Evolutionary conservation across 1,140 invertebrate species (phyloP), one percentile per base, ranked within the genome.

Genomic region (Pseudomyrmex dendroicus): DNA sequence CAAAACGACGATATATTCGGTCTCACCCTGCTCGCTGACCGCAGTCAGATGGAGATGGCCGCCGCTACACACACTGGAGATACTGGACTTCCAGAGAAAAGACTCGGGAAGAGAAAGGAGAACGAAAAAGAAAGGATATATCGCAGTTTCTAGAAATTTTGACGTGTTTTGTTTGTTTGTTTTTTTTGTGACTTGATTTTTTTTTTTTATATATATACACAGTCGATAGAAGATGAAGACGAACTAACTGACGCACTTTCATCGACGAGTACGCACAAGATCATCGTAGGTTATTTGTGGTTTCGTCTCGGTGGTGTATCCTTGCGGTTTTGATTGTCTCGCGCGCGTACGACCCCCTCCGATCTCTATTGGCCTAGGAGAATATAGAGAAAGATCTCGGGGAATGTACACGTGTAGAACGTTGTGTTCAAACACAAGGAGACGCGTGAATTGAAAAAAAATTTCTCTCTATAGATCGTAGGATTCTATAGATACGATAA

Each of bases 1-100:
- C 91, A 92, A 92, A 92, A 92, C 91, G 86, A 92, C 89, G 89
- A 91, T 89, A 86, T 85, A 86, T 89, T 72, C 68, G 63, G 66
- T 68, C 61, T 67, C 77, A 68, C 56, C 74, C 63, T 77, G 66
- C 62, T 73, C 54, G 22, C 61, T 73, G 70, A 87, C 89, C 66
- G 73, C 82, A 85, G 77, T 84, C 80, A 63, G 59, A 35, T 57
- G 72, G 20, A 59, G 74, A 86, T 89, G 86, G 85, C 67, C 84
- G 56, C 72, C 70, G 35, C 76, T 83, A 12, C 82, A 62, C 72
- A 86, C 86, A 83, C 83, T 80, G 84, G 78, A 66, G 78, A 66
- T 73, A 67, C 73, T 87, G 35, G 35, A 87, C 86, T 67, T 77
- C 20, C 54, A 66, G 46, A 22, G 54, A 46, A 57, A 68, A 62